These are phyloP conservation scores for Acanthopagrus latus DNA, from an alignment of 2,797 vertebrate genomes.

Conservation along the genomic window DNA sequence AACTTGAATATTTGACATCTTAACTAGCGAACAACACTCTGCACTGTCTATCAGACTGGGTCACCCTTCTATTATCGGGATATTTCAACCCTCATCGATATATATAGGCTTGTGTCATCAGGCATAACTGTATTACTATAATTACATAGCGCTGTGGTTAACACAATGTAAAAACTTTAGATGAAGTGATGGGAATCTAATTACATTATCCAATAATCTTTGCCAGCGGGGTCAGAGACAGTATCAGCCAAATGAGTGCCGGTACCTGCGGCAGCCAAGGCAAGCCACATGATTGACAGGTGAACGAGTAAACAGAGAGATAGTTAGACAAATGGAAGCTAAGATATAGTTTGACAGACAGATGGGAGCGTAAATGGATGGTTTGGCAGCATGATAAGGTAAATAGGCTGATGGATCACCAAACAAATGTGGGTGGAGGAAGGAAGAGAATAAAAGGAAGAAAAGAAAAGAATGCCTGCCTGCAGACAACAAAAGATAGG, in stretches of 20 bases:
- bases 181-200: constrained; percentile 67
- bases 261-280: constrained; percentile 63
- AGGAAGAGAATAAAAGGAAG: constrained; percentile 74
- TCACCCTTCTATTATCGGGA: constrained; percentile 11
- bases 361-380: constrained; percentile 88
- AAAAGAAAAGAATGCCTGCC: constrained; percentile 69
- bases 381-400: constrained; percentile 90
- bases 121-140: constrained; percentile 24
- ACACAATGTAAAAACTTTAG: constrained; percentile 47
- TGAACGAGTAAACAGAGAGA: constrained; percentile 81
- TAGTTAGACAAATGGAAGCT: constrained; percentile 88
- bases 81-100: constrained; percentile 14
- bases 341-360: constrained; percentile 89
- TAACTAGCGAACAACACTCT: not conserved
- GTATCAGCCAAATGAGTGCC: constrained; percentile 56
- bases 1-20: constrained; percentile 33
- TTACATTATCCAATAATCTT: constrained; percentile 65
- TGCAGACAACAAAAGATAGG: constrained; percentile 83
- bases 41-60: not conserved
- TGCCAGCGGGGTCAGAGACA: constrained; percentile 61
- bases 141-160: constrained; percentile 40
- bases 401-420: constrained; percentile 90
- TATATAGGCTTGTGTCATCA: constrained; percentile 15
- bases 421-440: constrained; percentile 86
- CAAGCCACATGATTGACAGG: constrained; percentile 83